Evolutionary conservation across 2,797 vertebrate genomes (phyloP), one percentile per base, ranked within the genome.

Genomic region (Podargus strigoides): DNA sequence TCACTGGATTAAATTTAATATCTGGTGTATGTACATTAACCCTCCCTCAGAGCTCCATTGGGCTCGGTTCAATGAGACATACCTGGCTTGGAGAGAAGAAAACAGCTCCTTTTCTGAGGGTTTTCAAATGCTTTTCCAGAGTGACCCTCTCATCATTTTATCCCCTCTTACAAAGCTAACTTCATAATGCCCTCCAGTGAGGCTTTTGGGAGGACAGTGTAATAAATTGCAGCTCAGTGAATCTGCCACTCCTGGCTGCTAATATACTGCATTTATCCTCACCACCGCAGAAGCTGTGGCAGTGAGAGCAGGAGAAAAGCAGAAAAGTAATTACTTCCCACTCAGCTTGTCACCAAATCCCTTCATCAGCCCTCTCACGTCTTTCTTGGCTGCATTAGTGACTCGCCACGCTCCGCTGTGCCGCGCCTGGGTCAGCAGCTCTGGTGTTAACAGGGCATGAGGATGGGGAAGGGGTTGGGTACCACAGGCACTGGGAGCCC

Each of bases 281-380:
- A 2, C 82, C 13, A 44, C 44, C 1, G 34, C 79, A 60, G 79
- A 83, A 77, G 58, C 90, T 82, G 86, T 52, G 68, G 85, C 85
- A 80, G 46, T 5, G 36, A 64, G 69, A 92, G 60, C 39, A 70
- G 62, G 36, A 81, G 21, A 84, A 69, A 83, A 85, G 75, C 70
- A 91, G 82, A 80, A 91, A 93, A 93, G 74, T 79, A 94, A 89
- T 95, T 95, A 79, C 74, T 93, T 94, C 63, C 93, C 23, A 8
- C 82, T 94, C 85, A 92, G 85, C 66, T 89, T 94, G 91, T 86
- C 85, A 80, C 87, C 82, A 66, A 36, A 88, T 68, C 73, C 73
- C 59, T 85, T 91, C 95, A 84, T 75, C 94, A 94, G 73, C 62
- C 30, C 36, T 60, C 82, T 88, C 85, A 11, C 1, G 1, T 74